Percentiles rank a stretch among this genome's conserved stretches.
phyloP scores from a whole-genome alignment of 2,797 vertebrate genomes.

The Falco peregrinus region DNA sequence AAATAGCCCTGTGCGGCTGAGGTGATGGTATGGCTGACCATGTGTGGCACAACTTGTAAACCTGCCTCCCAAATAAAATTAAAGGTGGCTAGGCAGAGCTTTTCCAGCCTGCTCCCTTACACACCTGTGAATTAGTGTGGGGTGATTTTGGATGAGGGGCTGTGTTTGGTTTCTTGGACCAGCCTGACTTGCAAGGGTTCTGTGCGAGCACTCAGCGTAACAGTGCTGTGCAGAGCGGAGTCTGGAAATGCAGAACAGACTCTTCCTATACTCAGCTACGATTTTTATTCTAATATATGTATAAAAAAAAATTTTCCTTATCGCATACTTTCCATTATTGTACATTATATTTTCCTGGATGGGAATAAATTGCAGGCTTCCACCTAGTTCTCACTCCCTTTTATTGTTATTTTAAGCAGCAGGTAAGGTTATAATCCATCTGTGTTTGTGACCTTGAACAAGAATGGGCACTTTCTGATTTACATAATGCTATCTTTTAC shows the following conservation, averaged over 20 bases:
- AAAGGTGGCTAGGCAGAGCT: background rate
- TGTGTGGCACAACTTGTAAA: background rate
- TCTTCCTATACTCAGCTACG: background rate
- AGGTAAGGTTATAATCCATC: conserved; percentile 60
- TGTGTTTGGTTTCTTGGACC: background rate
- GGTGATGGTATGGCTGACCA: background rate
- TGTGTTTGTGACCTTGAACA: conserved; percentile 45
- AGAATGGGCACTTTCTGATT: conserved; percentile 55
- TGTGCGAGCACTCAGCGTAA: background rate
- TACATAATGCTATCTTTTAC: conserved; percentile 66
- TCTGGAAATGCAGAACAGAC: background rate
- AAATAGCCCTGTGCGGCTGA: background rate
- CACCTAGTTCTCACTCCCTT: background rate
- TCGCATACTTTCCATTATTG: background rate
- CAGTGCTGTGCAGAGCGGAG: background rate
- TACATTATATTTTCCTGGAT: background rate
- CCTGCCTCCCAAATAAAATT: background rate
- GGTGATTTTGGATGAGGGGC: background rate
- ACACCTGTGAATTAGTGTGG: background rate
- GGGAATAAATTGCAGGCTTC: background rate
- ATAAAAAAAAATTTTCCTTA: background rate
- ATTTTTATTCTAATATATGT: background rate
- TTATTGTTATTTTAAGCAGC: conserved; percentile 51
- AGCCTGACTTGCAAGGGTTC: background rate
- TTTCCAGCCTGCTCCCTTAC: background rate